A percentile compares a stretch with the other conserved stretches of the same genome.
phyloP scores from a whole-genome alignment of 2,113 vertebrate species.

The Herpetotheres cachinnans region DNA sequence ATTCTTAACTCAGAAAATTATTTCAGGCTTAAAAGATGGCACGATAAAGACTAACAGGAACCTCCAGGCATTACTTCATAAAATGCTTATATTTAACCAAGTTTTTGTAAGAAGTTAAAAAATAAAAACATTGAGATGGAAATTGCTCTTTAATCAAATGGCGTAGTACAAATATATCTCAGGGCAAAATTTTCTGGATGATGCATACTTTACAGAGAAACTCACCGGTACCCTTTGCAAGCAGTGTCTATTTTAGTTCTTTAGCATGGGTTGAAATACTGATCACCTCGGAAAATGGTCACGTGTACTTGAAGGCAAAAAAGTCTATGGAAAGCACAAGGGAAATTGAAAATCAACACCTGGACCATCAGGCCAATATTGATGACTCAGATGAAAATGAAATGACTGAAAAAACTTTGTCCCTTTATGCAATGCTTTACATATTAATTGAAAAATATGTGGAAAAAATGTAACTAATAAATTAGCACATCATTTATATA shows the following conservation, averaged over 20 bases:
- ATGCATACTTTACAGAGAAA: neutral
- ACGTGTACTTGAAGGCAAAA: neutral
- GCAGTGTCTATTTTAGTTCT: neutral
- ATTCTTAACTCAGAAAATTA: neutral
- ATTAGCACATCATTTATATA: neutral
- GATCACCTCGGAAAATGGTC: neutral
- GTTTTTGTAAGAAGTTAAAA: neutral
- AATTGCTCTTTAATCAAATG: neutral
- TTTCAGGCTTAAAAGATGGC: neutral
- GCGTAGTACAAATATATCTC: neutral
- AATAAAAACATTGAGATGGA: neutral
- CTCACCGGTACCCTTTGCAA: neutral
- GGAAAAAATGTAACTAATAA: neutral
- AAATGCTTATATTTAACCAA: neutral
- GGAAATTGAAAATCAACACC: neutral
- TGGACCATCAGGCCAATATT: neutral
- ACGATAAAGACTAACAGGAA: neutral
- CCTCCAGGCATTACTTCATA: neutral
- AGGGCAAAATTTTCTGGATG: neutral
- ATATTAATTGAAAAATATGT: neutral
- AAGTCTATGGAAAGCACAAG: neutral
- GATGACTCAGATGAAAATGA: neutral
- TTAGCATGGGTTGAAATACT: neutral
- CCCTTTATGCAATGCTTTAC: neutral
- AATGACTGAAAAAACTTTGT: neutral